Conservation (phyloP, 2,888 invertebrate genomes). For the Meganola albula region DNA sequence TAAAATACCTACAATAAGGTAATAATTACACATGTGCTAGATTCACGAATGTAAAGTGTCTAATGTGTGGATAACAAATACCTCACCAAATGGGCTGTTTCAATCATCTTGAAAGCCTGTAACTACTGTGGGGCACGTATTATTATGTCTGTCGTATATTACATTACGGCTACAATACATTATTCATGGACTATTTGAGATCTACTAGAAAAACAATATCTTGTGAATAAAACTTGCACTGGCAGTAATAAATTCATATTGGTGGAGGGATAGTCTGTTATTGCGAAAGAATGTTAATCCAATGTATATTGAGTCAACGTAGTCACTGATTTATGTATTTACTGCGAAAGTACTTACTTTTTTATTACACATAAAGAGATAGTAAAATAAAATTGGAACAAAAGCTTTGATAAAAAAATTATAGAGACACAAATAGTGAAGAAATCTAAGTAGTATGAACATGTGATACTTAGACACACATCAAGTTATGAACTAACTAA, state of each 20-base stretch:
- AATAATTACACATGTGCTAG: constrained; percentile 4
- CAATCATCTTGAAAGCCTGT: constrained; percentile 60
- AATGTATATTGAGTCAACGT: constrained; percentile 16
- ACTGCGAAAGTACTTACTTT: not conserved
- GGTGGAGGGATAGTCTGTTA: constrained; percentile 32
- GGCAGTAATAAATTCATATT: constrained; percentile 33
- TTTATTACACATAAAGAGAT: no score
- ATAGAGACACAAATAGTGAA: no score
- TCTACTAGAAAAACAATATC: constrained; percentile 35
- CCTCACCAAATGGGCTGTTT: constrained; percentile 45
- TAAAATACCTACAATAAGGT: constrained; percentile 9
- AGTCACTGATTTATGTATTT: constrained; percentile 3
- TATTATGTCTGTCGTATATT: constrained; percentile 36
- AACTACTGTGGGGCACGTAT: constrained; percentile 26
- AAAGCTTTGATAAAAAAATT: no score
- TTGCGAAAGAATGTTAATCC: constrained; percentile 27
- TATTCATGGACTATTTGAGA: constrained; percentile 50
- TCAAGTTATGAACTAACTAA: no score
- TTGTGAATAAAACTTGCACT: constrained; percentile 21
- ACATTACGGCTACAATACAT: constrained; percentile 47
- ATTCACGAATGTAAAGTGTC: constrained; percentile 30
- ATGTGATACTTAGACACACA: no score
- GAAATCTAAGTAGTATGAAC: no score
- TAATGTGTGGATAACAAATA: constrained; percentile 28
- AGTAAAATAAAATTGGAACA: no score